Conservation (phyloP, 2,888 invertebrate species). For the Strigamia maritima region DNA sequence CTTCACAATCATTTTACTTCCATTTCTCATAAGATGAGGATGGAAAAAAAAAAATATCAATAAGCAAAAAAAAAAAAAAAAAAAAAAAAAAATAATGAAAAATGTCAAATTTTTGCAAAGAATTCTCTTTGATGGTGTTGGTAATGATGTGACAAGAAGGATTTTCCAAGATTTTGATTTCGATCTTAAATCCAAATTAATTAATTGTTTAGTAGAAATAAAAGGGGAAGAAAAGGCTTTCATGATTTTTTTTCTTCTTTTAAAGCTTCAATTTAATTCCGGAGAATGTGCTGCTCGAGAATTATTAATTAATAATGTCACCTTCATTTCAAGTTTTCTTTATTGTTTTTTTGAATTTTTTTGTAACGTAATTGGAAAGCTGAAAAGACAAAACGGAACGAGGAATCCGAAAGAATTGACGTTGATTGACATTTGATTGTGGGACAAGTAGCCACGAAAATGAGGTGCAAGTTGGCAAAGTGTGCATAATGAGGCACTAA, state of each 20-base stretch:
- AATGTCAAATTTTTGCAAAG: background rate
- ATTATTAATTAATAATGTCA: slow-evolving; percentile 23
- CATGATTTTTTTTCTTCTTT: background rate
- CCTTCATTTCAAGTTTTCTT: background rate
- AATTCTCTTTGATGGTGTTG: background rate
- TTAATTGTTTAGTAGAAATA: background rate
- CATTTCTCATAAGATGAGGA: background rate
- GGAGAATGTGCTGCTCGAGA: background rate
- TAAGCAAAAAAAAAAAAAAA: background rate
- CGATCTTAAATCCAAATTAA: background rate
- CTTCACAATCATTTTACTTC: slow-evolving; percentile 24
- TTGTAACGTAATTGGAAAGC: background rate
- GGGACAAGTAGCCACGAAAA: background rate
- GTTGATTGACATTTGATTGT: slow-evolving; percentile 5
- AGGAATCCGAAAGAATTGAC: background rate
- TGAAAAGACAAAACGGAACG: background rate
- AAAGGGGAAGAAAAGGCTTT: background rate
- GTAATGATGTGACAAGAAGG: background rate
- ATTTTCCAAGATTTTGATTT: background rate
- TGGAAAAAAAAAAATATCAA: slow-evolving; percentile 7
- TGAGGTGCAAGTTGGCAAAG: slow-evolving; percentile 12
- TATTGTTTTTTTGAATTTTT: background rate
- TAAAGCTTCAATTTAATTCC: slow-evolving; percentile 24
- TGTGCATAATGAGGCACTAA: slow-evolving; percentile 31
- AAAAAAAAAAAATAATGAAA: background rate